Evolutionary conservation across 2,888 invertebrate species (phyloP).

Genomic region (Acleris literana): DNA sequence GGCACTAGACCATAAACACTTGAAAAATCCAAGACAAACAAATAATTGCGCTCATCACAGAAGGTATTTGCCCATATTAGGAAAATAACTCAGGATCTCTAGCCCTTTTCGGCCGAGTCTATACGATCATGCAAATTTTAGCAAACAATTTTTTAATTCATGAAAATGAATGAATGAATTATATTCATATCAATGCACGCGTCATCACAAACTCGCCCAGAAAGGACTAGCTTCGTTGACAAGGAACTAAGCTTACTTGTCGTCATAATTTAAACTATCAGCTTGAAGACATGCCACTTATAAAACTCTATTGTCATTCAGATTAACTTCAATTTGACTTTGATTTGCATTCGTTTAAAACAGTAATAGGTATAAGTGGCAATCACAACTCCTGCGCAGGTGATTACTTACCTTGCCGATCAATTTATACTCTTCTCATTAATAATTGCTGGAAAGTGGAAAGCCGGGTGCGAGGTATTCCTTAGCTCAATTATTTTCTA

Average conservation of each 20-base stretch:
- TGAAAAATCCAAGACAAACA: too few relatives aligned
- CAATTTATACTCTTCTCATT: constrained; percentile 37
- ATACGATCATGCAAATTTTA: too few relatives aligned
- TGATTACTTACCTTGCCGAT: constrained; percentile 11
- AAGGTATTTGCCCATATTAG: too few relatives aligned
- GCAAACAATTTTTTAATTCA: too few relatives aligned
- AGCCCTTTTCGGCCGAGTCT: too few relatives aligned
- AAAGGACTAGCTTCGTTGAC: too few relatives aligned
- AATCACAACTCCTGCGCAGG: constrained; percentile 2
- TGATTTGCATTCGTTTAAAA: neutral
- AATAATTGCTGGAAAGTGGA: constrained; percentile 56
- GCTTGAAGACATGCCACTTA: neutral
- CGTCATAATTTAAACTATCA: neutral
- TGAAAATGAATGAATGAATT: too few relatives aligned
- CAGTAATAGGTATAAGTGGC: constrained; percentile 23
- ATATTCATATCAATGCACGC: too few relatives aligned
- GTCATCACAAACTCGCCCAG: too few relatives aligned
- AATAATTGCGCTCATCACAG: too few relatives aligned
- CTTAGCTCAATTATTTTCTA: constrained; percentile 46
- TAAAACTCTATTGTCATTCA: neutral
- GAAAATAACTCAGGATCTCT: too few relatives aligned
- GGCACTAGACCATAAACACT: too few relatives aligned
- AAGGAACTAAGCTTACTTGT: neutral
- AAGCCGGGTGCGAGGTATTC: constrained; percentile 38
- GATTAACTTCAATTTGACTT: neutral